A percentile compares a stretch with the other conserved stretches of the same genome.
These are phyloP conservation scores for Nerophis lumbriciformis DNA, from an alignment of 2,113 vertebrate species.

Conservation along the genomic window DNA sequence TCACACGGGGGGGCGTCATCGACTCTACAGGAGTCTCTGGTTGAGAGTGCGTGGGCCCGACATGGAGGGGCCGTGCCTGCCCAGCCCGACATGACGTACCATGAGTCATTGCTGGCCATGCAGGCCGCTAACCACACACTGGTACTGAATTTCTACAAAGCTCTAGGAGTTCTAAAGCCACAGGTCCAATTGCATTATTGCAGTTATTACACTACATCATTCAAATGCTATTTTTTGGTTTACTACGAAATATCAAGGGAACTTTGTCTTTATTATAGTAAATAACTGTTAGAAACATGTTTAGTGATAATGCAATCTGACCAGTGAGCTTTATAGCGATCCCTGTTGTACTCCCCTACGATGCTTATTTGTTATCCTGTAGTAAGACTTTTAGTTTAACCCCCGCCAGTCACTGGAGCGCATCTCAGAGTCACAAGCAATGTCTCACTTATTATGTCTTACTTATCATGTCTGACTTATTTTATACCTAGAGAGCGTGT, in stretches of 20 bases:
- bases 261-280: neutral
- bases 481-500: neutral
- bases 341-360: conserved; percentile 41
- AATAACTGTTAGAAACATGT: neutral
- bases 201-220: neutral
- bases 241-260: too few species aligned
- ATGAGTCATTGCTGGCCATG: conserved; percentile 65
- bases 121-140: conserved; percentile 64
- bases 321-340: conserved; percentile 30
- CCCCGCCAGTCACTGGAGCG: conserved; percentile 50
- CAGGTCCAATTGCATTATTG: conserved; percentile 1
- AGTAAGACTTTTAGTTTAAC: conserved; percentile 66
- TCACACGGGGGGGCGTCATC: conserved; percentile 35
- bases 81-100: conserved; percentile 66
- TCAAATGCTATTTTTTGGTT: neutral
- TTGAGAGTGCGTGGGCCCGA: conserved; percentile 64
- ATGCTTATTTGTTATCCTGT: conserved; percentile 34
- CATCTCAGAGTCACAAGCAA: conserved; percentile 28
- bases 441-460: neutral
- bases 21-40: conserved; percentile 58
- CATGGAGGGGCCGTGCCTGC: conserved; percentile 58
- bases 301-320: conserved; percentile 34
- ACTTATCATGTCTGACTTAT: neutral
- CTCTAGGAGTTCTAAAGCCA: neutral
- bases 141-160: conserved; percentile 64